Percentiles rank a stretch among this genome's conserved stretches.
Evolutionary conservation across 2,888 invertebrate genomes (phyloP).

Genomic region (Diaprepes abbreviatus): DNA sequence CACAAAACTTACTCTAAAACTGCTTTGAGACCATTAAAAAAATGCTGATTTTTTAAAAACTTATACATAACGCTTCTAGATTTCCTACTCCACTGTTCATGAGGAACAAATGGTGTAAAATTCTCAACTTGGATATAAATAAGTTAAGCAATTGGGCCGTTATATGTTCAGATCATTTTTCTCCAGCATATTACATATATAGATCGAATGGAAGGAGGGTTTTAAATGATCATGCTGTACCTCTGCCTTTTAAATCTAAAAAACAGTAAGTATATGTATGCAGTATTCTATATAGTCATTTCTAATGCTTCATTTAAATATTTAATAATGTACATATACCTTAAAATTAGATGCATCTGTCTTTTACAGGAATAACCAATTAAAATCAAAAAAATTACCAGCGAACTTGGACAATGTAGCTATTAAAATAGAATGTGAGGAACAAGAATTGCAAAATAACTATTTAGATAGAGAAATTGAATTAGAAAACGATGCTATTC

Average conservation of each 20-base stretch:
- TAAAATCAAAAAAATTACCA: background rate
- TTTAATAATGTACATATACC: too few relatives aligned
- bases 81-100: background rate
- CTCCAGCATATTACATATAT: background rate
- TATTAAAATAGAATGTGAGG: background rate
- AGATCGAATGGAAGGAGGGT: background rate
- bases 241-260: background rate
- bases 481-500: background rate
- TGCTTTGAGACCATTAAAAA: too few relatives aligned
- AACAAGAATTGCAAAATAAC: background rate
- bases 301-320: too few relatives aligned
- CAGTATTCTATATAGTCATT: too few relatives aligned
- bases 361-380: too few relatives aligned
- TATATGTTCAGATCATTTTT: constrained; percentile 5
- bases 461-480: background rate
- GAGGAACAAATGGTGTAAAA: background rate
- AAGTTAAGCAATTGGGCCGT: background rate
- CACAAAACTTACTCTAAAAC: too few relatives aligned
- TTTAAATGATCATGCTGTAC: background rate
- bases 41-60: too few relatives aligned
- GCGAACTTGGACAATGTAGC: background rate
- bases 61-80: too few relatives aligned
- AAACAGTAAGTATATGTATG: background rate
- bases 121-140: background rate
- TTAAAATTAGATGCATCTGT: too few relatives aligned